Evolutionary conservation across 2,797 vertebrate species (phyloP).

Genomic region (Tapirus indicus): DNA sequence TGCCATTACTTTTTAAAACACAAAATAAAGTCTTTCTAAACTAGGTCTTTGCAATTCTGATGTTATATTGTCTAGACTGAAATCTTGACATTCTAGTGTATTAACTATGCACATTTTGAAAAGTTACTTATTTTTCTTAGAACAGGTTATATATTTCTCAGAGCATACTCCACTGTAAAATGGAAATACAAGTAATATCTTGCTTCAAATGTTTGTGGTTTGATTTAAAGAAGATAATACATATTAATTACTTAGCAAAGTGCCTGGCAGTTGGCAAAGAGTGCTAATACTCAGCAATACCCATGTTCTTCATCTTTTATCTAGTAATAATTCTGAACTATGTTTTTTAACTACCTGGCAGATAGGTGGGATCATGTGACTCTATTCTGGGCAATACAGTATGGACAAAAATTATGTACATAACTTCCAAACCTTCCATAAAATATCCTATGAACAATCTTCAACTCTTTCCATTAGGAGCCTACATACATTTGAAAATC

Average conservation of each 20-base stretch:
- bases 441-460: not conserved
- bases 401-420: not conserved
- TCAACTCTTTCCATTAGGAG: not conserved
- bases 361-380: not conserved
- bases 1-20: not conserved
- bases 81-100: not conserved
- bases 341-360: not conserved
- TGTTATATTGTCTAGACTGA: not conserved
- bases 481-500: not conserved
- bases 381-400: not conserved
- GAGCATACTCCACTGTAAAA: not conserved
- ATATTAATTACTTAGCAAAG: not conserved
- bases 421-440: not conserved
- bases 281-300: not conserved
- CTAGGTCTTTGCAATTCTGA: not conserved
- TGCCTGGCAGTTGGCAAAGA: not conserved
- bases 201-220: not conserved
- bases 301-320: not conserved
- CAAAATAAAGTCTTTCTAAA: not conserved
- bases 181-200: not conserved
- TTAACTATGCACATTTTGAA: not conserved
- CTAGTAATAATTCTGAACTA: not conserved
- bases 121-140: not conserved
- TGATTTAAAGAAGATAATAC: not conserved
- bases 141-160: not conserved